phyloP scores from a whole-genome alignment of 2,113 vertebrate genomes.

The Siniperca knerii region DNA sequence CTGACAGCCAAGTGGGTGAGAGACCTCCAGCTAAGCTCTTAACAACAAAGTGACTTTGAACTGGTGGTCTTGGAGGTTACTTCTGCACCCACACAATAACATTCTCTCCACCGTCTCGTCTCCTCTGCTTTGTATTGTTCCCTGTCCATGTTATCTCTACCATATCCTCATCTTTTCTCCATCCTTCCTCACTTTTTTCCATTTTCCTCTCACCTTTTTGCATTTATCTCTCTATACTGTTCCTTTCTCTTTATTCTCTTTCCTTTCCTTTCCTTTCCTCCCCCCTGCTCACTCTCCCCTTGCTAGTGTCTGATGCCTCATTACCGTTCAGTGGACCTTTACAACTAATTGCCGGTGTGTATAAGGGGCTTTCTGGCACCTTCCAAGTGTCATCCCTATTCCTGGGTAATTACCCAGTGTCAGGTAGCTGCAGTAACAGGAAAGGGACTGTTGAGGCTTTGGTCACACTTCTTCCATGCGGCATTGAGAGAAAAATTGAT shows the following conservation, averaged over 20 bases:
- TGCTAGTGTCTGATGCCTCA: constrained; percentile 38
- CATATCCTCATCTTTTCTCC: not conserved
- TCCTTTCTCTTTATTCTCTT: not conserved
- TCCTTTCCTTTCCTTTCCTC: not conserved
- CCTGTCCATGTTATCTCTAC: not conserved
- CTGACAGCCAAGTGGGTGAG: constrained; percentile 56
- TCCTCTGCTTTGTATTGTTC: constrained; percentile 15
- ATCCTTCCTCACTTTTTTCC: not conserved
- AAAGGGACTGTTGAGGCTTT: constrained; percentile 30
- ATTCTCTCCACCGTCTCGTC: not conserved
- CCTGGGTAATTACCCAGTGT: constrained; percentile 66
- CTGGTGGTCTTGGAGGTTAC: constrained; percentile 36
- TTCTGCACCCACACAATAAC: constrained; percentile 5
- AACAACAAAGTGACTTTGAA: constrained; percentile 66
- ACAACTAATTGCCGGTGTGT: constrained; percentile 67
- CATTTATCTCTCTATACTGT: not conserved
- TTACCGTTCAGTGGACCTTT: constrained; percentile 65
- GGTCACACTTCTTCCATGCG: not conserved
- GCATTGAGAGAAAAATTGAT: not conserved
- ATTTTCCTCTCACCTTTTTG: not conserved
- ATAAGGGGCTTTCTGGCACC: constrained; percentile 49
- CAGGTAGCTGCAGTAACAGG: constrained; percentile 52
- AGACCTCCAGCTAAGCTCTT: constrained; percentile 64
- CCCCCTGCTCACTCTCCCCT: not conserved
- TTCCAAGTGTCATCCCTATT: constrained; percentile 45